A percentile compares a stretch with the other conserved stretches of the same genome.
phyloP scores from a whole-genome alignment of 1,140 invertebrate genomes.

The Drosophila kurseongensis region DNA sequence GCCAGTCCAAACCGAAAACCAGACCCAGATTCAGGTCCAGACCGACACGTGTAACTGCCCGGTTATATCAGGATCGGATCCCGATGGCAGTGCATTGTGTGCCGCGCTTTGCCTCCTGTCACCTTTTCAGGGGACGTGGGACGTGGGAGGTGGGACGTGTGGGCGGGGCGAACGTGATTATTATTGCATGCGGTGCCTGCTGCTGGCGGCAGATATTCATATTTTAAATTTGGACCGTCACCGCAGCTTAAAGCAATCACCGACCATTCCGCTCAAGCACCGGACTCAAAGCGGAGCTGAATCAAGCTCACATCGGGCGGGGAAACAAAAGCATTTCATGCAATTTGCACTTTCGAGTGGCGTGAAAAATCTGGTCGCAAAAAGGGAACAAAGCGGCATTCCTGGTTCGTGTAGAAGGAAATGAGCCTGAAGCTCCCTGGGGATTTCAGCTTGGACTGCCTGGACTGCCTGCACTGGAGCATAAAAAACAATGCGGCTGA shows the following conservation, averaged over 20 bases:
- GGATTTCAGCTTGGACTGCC: conserved; percentile 39
- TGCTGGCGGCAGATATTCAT: conserved; percentile 40
- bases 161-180: conserved; percentile 34
- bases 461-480: conserved; percentile 40
- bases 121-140: conserved; percentile 1
- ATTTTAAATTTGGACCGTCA: conserved; percentile 50
- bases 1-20: conserved; percentile 38
- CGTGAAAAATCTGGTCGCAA: conserved; percentile 52
- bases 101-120: conserved; percentile 9
- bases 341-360: conserved; percentile 59
- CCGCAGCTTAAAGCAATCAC: conserved; percentile 56
- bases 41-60: conserved; percentile 44
- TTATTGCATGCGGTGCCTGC: conserved; percentile 54
- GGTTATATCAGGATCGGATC: conserved; percentile 29
- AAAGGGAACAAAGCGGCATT: conserved; percentile 1
- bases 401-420: conserved; percentile 19
- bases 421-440: conserved; percentile 23
- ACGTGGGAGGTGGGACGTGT: neutral
- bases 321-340: conserved; percentile 44
- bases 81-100: conserved; percentile 22
- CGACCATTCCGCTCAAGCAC: conserved; percentile 20
- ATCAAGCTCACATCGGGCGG: conserved; percentile 3
- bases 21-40: conserved; percentile 28
- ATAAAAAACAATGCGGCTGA: conserved; percentile 79
- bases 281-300: conserved; percentile 5